These are phyloP conservation scores for Mythimna pallens DNA, from an alignment of 2,888 invertebrate genomes.

Conservation along the genomic window DNA sequence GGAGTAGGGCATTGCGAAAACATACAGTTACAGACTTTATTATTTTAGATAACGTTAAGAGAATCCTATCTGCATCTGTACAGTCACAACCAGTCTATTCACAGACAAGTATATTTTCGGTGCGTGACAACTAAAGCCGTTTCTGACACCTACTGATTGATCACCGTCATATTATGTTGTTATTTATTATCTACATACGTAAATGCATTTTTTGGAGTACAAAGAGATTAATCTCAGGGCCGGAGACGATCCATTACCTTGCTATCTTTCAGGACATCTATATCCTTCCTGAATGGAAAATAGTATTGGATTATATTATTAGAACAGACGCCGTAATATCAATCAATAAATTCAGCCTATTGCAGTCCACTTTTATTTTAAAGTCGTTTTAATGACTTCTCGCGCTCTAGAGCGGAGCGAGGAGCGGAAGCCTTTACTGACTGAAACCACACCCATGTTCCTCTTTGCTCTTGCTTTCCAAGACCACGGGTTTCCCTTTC, in stretches of 20 bases:
- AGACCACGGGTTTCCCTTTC: too few relatives aligned
- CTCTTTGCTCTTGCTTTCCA: too few relatives aligned
- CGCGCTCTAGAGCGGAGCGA: too few relatives aligned
- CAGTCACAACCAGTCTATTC: not conserved
- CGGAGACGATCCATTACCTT: constrained; percentile 13
- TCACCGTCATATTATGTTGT: constrained; percentile 1
- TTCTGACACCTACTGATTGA: constrained; percentile 20
- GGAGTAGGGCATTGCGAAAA: not conserved
- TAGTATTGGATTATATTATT: not conserved
- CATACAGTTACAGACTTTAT: too few relatives aligned
- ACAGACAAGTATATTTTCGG: not conserved
- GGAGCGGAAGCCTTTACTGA: too few relatives aligned
- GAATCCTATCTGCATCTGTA: not conserved
- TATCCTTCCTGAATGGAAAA: not conserved
- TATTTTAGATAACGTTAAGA: not conserved
- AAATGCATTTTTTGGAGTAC: not conserved
- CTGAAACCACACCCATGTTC: too few relatives aligned
- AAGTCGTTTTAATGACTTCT: too few relatives aligned
- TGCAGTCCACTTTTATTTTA: not conserved
- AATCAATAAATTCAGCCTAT: not conserved
- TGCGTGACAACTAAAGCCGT: constrained; percentile 18
- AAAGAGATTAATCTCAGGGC: constrained; percentile 6
- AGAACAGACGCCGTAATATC: too few relatives aligned
- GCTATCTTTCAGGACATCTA: not conserved
- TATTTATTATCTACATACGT: constrained; percentile 3